phyloP scores from a whole-genome alignment of 2,113 vertebrate genomes.

The Condylura cristata region DNA sequence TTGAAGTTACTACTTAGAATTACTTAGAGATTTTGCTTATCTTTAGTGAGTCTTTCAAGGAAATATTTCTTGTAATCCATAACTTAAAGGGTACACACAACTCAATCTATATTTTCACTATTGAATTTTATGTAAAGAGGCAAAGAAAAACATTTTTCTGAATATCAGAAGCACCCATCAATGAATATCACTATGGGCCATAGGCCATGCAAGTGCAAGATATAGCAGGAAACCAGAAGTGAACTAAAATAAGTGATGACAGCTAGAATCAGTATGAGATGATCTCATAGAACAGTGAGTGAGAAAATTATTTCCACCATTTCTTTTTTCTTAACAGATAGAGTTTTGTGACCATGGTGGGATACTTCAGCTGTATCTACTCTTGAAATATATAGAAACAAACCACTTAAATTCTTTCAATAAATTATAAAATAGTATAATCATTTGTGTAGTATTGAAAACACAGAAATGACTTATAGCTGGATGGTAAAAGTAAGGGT shows the following conservation, averaged over 20 bases:
- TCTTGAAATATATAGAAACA: neutral
- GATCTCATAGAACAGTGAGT: neutral
- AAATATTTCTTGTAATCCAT: conserved; percentile 57
- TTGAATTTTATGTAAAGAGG: conserved; percentile 64
- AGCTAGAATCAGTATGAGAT: neutral
- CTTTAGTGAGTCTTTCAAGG: neutral
- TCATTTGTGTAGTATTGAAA: conserved; percentile 55
- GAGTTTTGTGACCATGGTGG: neutral
- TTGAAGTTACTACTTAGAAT: neutral
- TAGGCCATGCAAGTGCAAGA: conserved; percentile 65
- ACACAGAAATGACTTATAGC: conserved; percentile 71
- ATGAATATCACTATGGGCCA: conserved; percentile 71
- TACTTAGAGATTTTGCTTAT: neutral
- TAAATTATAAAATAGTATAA: conserved; percentile 32
- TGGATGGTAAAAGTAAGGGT: conserved; percentile 77
- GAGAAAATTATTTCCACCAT: conserved; percentile 27
- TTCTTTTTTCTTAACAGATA: neutral
- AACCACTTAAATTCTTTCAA: conserved; percentile 3
- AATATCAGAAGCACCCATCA: conserved; percentile 27
- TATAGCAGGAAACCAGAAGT: conserved; percentile 35
- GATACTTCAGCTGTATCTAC: neutral
- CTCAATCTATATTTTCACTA: conserved; percentile 55
- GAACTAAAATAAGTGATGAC: conserved; percentile 55
- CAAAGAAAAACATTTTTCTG: conserved; percentile 65
- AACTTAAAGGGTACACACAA: conserved; percentile 5